Evolutionary conservation across 2,797 vertebrate species (phyloP).

Genomic region (Amniataba percoides): DNA sequence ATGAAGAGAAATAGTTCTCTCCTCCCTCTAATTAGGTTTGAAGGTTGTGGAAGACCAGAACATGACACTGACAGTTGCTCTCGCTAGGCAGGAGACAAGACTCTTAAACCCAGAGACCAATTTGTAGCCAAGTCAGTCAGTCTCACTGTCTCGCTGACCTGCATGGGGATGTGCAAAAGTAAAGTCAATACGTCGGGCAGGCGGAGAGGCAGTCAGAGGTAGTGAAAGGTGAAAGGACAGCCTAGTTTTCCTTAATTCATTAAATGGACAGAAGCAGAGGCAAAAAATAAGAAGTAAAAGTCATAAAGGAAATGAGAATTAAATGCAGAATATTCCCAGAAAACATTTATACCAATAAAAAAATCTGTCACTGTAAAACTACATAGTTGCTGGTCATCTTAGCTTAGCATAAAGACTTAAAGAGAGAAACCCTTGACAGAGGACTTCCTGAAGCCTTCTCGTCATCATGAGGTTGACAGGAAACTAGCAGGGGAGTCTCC

Average conservation of each 20-base stretch:
- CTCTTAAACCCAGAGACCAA: slow-evolving; percentile 67
- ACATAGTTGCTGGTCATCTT: neutral
- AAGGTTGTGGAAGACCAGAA: slow-evolving; percentile 73
- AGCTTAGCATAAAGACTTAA: neutral
- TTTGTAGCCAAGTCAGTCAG: slow-evolving; percentile 71
- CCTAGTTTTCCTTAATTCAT: slow-evolving; percentile 1
- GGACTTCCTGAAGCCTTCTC: neutral
- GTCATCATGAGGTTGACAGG: neutral
- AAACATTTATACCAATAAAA: neutral
- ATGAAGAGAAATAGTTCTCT: slow-evolving; percentile 67
- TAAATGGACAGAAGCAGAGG: slow-evolving; percentile 20
- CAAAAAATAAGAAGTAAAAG: neutral
- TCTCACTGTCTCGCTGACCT: slow-evolving; percentile 49
- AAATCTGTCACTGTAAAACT: slow-evolving; percentile 3
- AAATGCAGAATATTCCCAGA: slow-evolving; percentile 17
- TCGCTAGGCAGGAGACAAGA: slow-evolving; percentile 63
- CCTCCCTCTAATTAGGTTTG: slow-evolving; percentile 73
- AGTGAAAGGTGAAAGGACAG: slow-evolving; percentile 23
- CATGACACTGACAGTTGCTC: slow-evolving; percentile 70
- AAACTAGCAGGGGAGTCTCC: neutral
- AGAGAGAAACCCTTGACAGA: neutral
- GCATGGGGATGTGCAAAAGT: slow-evolving; percentile 8
- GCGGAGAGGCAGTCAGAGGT: neutral
- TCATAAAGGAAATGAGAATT: slow-evolving; percentile 13
- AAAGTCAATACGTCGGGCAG: slow-evolving; percentile 11